These are phyloP conservation scores for Luffia ferchaultella DNA, from an alignment of 2,888 invertebrate species.

Conservation along the genomic window DNA sequence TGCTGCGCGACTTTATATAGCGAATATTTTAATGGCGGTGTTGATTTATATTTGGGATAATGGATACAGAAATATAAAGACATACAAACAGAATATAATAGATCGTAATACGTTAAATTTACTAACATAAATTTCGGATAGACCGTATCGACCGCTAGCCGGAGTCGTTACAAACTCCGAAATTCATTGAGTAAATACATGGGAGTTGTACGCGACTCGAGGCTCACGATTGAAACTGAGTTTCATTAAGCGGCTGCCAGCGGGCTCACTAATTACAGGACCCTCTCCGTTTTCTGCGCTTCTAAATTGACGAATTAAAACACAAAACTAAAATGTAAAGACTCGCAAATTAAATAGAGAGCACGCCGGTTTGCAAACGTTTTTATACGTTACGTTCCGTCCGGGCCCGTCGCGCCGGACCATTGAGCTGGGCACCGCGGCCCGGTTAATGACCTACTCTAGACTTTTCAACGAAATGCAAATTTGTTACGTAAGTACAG, in stretches of 20 bases:
- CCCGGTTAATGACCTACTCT: background rate
- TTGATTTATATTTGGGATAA: no score
- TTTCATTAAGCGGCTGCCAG: constrained; percentile 28
- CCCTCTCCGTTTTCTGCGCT: constrained; percentile 22
- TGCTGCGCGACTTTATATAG: no score
- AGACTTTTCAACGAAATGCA: no score
- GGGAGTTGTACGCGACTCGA: background rate
- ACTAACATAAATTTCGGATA: no score
- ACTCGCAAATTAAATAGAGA: constrained; percentile 6
- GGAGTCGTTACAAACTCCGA: background rate
- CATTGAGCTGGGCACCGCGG: no score
- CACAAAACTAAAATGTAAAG: constrained; percentile 16
- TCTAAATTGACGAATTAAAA: constrained; percentile 25
- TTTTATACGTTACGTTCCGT: background rate
- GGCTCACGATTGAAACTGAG: no score
- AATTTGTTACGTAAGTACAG: no score
- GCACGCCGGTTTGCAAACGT: background rate
- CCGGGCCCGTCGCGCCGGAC: no score
- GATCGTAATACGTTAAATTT: no score
- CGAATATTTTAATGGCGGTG: no score
- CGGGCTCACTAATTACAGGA: constrained; percentile 29
- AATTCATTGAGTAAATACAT: background rate
- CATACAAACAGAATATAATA: no score
- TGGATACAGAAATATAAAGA: no score
- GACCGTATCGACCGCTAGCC: background rate